Conservation (phyloP, 2,113 vertebrate genomes). For the Anolis carolinensis region DNA sequence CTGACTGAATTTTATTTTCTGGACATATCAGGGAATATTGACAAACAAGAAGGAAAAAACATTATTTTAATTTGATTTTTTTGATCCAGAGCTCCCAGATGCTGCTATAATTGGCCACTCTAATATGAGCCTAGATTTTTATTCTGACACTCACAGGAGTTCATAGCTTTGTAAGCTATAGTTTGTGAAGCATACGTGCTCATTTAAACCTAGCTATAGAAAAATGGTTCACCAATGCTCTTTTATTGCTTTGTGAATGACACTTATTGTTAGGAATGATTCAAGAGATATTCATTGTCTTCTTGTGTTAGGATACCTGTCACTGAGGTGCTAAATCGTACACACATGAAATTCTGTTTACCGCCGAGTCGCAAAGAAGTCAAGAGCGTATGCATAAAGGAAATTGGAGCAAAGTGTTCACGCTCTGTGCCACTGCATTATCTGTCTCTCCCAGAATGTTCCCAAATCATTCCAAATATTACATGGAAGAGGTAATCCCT, state of each 20-base stretch:
- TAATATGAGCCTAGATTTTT: background rate
- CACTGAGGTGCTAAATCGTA: conserved; percentile 72
- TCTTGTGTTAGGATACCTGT: conserved; percentile 81
- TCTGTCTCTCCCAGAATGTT: conserved; percentile 76
- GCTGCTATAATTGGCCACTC: too few relatives aligned
- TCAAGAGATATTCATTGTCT: too few relatives aligned
- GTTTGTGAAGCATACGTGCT: background rate
- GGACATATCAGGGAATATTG: background rate
- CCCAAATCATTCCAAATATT: conserved; percentile 70
- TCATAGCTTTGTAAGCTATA: background rate
- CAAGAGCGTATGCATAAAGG: conserved; percentile 78
- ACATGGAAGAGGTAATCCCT: conserved; percentile 81
- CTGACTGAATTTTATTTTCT: background rate
- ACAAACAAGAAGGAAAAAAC: too few relatives aligned
- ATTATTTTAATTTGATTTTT: too few relatives aligned
- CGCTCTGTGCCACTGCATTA: conserved; percentile 72
- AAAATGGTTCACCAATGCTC: background rate
- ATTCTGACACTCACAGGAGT: background rate
- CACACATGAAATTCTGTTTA: conserved; percentile 80
- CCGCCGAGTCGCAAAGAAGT: conserved; percentile 80
- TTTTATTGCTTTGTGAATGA: background rate
- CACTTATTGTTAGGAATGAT: background rate
- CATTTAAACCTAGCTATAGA: background rate
- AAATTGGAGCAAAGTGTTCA: conserved; percentile 70
- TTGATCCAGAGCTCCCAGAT: too few relatives aligned